Base-by-base conservation (phyloP, 1,140 invertebrate species). In the Leptinotarsa defecta region DNA sequence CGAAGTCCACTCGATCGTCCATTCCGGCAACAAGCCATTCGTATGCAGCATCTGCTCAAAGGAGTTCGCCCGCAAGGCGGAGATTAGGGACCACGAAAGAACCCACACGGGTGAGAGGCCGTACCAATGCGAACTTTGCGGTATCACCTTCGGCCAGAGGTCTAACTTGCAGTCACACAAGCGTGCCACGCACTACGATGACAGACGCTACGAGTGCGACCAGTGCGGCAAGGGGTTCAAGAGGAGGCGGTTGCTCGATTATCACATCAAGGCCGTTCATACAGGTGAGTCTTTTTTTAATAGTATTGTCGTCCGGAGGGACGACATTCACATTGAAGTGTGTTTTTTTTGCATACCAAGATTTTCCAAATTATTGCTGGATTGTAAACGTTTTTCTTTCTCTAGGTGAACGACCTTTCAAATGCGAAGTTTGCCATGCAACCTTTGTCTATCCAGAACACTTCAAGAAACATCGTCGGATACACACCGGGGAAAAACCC, bases 401-500 rank as follows among this genome's bases (percentile, higher is more conserved):
- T 57, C 19, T 48, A 71, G 69, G 92, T 93, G 86, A 94, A 85
- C 85, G 93, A 1, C 93, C 94, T 1, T 91, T 91, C 71, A 90
- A 92, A 80, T 96, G 94, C 82, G 86, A 89, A 3, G 85, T 90
- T 0, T 96, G 94, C 81, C 85, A 88, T 52, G 92, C 94, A 2
- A 92, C 91, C 0, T 96, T 96, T 85, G 92, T 94, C 15, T 95
- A 95, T 86, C 92, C 93, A 0, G 93, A 94, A 81, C 94, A 95
- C 82, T 93, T 92, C 81, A 94, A 94, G 83, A 95, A 95, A 77
- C 95, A 96, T 79, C 86, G 91, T 77, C 86, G 91, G 0, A 94
- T 94, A 82, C 94, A 96, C 81, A 94, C 91, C 11, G 92, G 83
- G 2, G 91, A 93, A 76, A 94, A 94, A 79, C 92, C 94, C 0